phyloP scores from a whole-genome alignment of 2,113 vertebrate species.

The Dipodomys ordii region DNA sequence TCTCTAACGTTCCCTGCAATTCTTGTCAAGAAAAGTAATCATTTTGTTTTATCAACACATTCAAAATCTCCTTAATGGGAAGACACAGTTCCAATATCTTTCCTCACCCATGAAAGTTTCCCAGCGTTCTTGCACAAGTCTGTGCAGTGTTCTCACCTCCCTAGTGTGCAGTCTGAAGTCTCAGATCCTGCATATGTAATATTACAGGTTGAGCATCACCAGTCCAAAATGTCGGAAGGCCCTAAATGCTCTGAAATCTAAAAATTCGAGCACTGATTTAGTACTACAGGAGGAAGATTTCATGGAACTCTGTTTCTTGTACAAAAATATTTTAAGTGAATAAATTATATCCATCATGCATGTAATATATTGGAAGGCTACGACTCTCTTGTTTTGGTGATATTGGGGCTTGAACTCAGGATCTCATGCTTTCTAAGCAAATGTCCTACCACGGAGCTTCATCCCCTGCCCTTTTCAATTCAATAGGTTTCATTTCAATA shows the following conservation, averaged over 20 bases:
- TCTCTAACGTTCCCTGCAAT: background rate
- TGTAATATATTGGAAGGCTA: background rate
- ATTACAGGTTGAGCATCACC: background rate
- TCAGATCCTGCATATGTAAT: background rate
- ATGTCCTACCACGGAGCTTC: too few species aligned
- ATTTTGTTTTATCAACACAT: conserved; percentile 31
- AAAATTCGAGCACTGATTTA: background rate
- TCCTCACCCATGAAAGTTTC: background rate
- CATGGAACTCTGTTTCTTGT: background rate
- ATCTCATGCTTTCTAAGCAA: too few species aligned
- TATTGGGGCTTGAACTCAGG: too few species aligned
- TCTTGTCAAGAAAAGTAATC: background rate
- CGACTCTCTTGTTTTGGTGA: too few species aligned
- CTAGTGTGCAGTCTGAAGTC: background rate
- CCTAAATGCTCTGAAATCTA: background rate
- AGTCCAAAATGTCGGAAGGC: background rate
- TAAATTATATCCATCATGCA: background rate
- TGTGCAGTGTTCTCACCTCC: background rate
- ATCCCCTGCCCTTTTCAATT: too few species aligned
- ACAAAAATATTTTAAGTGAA: background rate
- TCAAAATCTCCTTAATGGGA: background rate
- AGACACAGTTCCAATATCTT: background rate
- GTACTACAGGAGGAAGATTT: background rate
- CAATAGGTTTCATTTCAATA: too few species aligned
- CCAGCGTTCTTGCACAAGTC: background rate